These are phyloP conservation scores for Thripadectes ignobilis DNA, from an alignment of 2,797 vertebrate genomes.

Conservation along the genomic window DNA sequence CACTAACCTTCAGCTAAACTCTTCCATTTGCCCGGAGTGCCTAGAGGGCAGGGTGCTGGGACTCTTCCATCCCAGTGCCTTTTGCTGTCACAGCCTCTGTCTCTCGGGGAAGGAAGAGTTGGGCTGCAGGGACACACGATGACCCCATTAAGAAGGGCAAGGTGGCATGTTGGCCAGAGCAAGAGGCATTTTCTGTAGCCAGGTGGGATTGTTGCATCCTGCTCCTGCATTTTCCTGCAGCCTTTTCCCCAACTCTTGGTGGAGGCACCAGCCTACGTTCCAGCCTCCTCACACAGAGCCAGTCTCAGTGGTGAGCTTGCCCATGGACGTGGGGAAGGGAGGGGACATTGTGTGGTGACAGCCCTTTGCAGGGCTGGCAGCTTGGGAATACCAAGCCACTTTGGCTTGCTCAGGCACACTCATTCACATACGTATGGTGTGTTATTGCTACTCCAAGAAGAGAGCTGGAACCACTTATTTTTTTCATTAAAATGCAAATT, in stretches of 20 bases:
- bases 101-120: not conserved
- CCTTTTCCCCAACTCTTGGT: rapidly evolving
- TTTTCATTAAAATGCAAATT: conserved; percentile 78
- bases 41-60: not conserved
- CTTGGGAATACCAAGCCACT: rapidly evolving
- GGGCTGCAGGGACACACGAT: rapidly evolving
- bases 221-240: not conserved
- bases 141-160: not conserved
- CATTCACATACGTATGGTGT: not conserved
- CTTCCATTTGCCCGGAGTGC: not conserved
- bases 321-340: not conserved
- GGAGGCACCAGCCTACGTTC: rapidly evolving
- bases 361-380: not conserved
- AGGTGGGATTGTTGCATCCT: not conserved
- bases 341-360: not conserved
- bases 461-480: conserved; percentile 50
- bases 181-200: rapidly evolving
- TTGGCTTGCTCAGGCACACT: not conserved
- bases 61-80: rapidly evolving
- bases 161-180: rapidly evolving
- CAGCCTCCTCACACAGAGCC: not conserved
- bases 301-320: rapidly evolving
- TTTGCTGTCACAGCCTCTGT: not conserved
- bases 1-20: not conserved
- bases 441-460: conserved; percentile 10